Percentiles rank a stretch among this genome's conserved stretches.
Conservation (phyloP, 2,797 vertebrate genomes). For the Hafferia zeledoni region DNA sequence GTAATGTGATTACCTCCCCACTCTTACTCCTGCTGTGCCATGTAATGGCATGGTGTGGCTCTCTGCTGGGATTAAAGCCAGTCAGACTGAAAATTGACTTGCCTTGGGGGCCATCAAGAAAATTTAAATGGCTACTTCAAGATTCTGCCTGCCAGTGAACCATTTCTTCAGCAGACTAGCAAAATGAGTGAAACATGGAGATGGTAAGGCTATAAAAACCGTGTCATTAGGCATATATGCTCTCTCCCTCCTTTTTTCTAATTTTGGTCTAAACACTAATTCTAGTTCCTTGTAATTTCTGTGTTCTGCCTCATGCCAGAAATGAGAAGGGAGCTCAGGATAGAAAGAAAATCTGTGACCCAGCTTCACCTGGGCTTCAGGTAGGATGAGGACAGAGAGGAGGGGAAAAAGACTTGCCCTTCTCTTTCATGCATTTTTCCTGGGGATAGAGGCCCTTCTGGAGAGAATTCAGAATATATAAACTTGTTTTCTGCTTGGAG, state of each 20-base stretch:
- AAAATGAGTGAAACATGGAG: constrained; percentile 35
- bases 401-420: not conserved
- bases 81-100: constrained; percentile 64
- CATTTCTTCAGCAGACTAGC: not conserved
- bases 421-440: not conserved
- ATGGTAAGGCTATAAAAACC: not conserved
- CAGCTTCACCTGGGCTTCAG: not conserved
- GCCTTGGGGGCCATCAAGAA: constrained; percentile 52
- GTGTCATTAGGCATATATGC: not conserved
- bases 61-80: constrained; percentile 48
- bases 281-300: not conserved
- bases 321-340: not conserved
- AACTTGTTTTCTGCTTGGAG: not conserved
- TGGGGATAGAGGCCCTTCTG: not conserved
- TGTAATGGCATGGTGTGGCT: constrained; percentile 30
- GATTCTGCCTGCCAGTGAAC: constrained; percentile 42
- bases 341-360: not conserved
- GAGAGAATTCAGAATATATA: not conserved
- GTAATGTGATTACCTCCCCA: constrained; percentile 60
- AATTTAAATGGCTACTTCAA: constrained; percentile 47
- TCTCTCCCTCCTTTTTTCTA: not conserved
- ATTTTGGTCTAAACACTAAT: constrained; percentile 1
- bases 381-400: not conserved
- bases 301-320: not conserved
- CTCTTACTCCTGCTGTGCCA: constrained; percentile 34